Evolutionary conservation across 2,888 invertebrate species (phyloP).

Genomic region (Morpho deidamia): DNA sequence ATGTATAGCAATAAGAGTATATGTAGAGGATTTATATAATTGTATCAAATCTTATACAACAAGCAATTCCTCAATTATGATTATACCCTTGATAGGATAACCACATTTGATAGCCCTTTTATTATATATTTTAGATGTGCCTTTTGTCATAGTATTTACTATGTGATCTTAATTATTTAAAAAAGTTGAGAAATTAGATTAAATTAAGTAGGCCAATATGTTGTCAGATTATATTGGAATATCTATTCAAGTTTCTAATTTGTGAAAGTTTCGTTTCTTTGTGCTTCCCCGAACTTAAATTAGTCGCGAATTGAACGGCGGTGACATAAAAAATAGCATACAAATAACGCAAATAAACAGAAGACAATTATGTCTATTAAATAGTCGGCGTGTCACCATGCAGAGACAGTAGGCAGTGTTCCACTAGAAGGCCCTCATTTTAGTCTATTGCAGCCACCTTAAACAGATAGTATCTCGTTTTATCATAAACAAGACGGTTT

Average conservation of each 20-base stretch:
- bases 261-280: constrained; percentile 39
- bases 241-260: constrained; percentile 33
- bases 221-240: constrained; percentile 22
- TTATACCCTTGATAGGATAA: too few relatives aligned
- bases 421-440: background rate
- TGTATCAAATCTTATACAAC: too few relatives aligned
- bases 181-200: background rate
- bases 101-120: too few relatives aligned
- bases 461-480: background rate
- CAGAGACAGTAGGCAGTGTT: background rate
- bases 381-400: background rate
- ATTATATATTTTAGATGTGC: too few relatives aligned
- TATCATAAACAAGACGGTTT: background rate
- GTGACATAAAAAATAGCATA: constrained; percentile 10
- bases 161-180: background rate
- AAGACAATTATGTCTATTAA: background rate
- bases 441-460: background rate
- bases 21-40: too few relatives aligned
- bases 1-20: too few relatives aligned
- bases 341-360: background rate
- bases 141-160: too few relatives aligned
- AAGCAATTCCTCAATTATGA: too few relatives aligned
- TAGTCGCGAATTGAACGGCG: constrained; percentile 44
- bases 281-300: constrained; percentile 40
- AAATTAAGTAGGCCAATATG: constrained; percentile 13